Base-by-base conservation (phyloP, 2,888 invertebrate species). In the Adelognathus sp. region DNA sequence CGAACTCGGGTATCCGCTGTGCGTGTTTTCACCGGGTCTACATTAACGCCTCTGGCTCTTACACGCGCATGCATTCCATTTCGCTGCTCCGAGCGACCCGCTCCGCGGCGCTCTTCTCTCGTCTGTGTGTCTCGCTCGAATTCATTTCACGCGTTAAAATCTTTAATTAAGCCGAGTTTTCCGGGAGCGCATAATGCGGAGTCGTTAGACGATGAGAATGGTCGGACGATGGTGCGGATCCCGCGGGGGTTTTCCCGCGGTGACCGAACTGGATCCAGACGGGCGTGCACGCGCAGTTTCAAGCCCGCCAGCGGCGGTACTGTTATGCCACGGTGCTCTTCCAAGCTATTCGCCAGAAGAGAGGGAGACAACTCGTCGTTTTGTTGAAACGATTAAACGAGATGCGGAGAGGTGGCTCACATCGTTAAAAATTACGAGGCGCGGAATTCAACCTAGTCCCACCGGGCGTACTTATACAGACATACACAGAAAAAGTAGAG, bases 141-240 rank as follows among this genome's bases (percentile, higher is more conserved):
- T 88, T 87, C 86, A 85, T 88, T 88, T 87, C 84, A 86, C 86
- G 85, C 88, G 84, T 87, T 87, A 88, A 88, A 87, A 88, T 89
- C 86, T 88, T 89, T 88, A 89, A 89, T 89, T 88, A 88, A 88
- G 86, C 79, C 76, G 83, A 85, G 82, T 86, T 85, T 86, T 85
- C 86, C 83, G 77, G 76, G 78, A 66, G 85, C 79, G 84, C 84
- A 85, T 86, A 87, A 88, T 86, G 84, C 84, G 82, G 81, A 83
- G 82, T 88, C 85, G 86, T 87, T 88, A 87, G 84, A 86, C 84
- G 84, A 81, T 75, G 79, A 79, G 74, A 79, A 78, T 61, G 79
- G 61, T 44, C 44, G 46, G 9, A 24, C 4, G 29, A 66, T 58
- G 66, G 41, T 33, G 74, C 72, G 79, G 76, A 82, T 83, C 77